These are phyloP conservation scores for Deilephila elpenor DNA, from an alignment of 2,888 invertebrate species.

Conservation along the genomic window DNA sequence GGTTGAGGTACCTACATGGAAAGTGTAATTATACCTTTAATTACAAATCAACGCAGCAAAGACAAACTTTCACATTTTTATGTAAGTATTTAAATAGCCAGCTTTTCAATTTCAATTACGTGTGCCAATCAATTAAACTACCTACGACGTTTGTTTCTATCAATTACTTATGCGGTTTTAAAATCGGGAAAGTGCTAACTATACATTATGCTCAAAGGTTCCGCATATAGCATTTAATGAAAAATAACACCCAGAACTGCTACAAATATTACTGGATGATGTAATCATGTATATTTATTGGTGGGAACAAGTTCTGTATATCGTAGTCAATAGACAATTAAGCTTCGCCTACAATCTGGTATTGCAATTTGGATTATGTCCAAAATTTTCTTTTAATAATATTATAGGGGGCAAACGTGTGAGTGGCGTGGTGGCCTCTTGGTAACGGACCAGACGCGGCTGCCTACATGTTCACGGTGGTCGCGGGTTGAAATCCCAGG, in stretches of 20 bases:
- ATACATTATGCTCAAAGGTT: not conserved
- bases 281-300: no score
- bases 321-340: no score
- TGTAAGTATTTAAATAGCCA: constrained; percentile 15
- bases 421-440: no score
- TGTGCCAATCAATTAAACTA: not conserved
- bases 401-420: no score
- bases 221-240: not conserved
- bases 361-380: no score
- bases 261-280: no score
- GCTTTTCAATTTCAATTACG: constrained; percentile 11
- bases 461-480: no score
- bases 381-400: no score
- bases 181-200: not conserved
- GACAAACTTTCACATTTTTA: constrained; percentile 23
- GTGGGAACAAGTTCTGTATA: no score
- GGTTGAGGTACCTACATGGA: not conserved
- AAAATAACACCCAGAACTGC: not conserved
- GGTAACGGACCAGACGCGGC: no score
- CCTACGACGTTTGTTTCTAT: not conserved
- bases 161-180: not conserved
- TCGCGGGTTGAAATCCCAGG: no score
- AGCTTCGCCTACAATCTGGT: no score
- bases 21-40: not conserved
- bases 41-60: not conserved